These are phyloP conservation scores for Drosophila tani DNA, from an alignment of 1,140 invertebrate species.

Conservation along the genomic window DNA sequence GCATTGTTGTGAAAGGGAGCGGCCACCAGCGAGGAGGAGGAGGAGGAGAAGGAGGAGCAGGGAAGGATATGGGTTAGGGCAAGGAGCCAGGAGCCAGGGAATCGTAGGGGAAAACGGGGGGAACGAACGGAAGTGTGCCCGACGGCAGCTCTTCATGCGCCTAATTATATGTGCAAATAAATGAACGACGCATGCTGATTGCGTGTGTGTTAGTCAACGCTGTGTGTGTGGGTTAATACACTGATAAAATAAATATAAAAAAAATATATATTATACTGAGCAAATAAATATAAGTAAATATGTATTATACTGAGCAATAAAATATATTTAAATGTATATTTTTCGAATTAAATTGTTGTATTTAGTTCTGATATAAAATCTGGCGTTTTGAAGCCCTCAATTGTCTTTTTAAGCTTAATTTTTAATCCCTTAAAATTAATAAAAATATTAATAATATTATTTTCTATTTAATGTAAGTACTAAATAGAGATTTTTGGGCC, in stretches of 20 bases:
- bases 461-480: too few species aligned
- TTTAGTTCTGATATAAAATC: too few species aligned
- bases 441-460: too few species aligned
- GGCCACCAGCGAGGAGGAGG: neutral
- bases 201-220: slow-evolving; percentile 44
- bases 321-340: neutral
- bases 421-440: too few species aligned
- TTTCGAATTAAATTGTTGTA: too few species aligned
- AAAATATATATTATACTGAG: neutral
- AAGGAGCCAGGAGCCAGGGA: slow-evolving; percentile 1
- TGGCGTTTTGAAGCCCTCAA: too few species aligned
- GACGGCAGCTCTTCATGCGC: slow-evolving; percentile 67
- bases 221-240: slow-evolving; percentile 12
- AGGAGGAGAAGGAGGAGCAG: slow-evolving; percentile 4
- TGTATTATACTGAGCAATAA: neutral
- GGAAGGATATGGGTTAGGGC: slow-evolving; percentile 2
- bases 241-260: neutral
- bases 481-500: too few species aligned
- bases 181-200: slow-evolving; percentile 74
- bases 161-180: slow-evolving; percentile 85
- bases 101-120: neutral
- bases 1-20: slow-evolving; percentile 29
- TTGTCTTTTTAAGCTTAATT: too few species aligned
- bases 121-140: slow-evolving; percentile 68
- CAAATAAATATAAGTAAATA: neutral